phyloP scores from a whole-genome alignment of 1,140 invertebrate genomes.

The Pogonomyrmex californicus region DNA sequence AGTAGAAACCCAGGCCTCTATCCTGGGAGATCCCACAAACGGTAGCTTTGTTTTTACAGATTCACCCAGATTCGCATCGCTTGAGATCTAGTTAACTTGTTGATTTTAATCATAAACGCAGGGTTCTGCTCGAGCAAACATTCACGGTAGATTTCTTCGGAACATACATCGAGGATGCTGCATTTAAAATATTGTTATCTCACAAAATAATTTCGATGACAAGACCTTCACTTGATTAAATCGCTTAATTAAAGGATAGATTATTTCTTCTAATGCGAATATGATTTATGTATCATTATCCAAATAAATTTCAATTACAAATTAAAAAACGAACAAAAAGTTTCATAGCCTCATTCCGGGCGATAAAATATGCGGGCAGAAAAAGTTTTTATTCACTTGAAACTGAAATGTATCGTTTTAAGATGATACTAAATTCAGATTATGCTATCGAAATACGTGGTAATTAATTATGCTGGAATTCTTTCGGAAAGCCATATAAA shows the following conservation, averaged over 20 bases:
- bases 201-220: conserved; percentile 2
- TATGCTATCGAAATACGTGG: background rate
- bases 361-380: background rate
- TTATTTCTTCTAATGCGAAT: background rate
- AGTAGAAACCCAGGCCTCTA: conserved; percentile 74
- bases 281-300: background rate
- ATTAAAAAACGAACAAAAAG: background rate
- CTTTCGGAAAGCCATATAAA: background rate
- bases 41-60: conserved; percentile 50
- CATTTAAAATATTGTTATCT: background rate
- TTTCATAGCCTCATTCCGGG: background rate
- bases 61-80: background rate
- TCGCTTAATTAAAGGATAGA: background rate
- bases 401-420: background rate
- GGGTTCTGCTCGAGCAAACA: background rate
- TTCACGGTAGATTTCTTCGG: background rate
- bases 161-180: background rate
- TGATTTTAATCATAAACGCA: conserved; percentile 7
- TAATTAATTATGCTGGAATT: conserved; percentile 40
- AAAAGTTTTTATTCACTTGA: background rate
- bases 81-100: background rate
- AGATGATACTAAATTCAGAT: background rate
- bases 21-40: conserved; percentile 64
- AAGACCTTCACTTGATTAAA: background rate
- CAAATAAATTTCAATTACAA: background rate